A percentile compares a stretch with the other conserved stretches of the same genome.
Conservation (phyloP, 92 coral and sea anemone species). For the Pocillopora meandrina region DNA sequence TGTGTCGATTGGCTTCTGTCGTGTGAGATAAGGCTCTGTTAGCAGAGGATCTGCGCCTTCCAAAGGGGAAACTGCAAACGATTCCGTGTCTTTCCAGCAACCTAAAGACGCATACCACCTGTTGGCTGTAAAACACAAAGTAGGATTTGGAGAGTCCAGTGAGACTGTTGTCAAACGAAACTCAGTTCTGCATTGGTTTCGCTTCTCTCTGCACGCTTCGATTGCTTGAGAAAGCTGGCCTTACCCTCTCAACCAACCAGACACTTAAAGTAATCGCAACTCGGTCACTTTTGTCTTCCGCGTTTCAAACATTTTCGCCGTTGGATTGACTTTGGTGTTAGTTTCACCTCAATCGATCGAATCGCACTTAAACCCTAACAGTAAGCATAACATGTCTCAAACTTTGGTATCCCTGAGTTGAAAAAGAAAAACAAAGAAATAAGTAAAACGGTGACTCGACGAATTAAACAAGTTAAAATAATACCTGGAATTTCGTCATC, state of each 20-base stretch:
- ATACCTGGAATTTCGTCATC: slow-evolving; percentile 75
- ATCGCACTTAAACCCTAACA: no score
- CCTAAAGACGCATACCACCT: slow-evolving; percentile 85
- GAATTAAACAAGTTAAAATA: not conserved
- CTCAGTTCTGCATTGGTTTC: not conserved
- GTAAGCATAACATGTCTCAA: no score
- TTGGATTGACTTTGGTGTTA: no score
- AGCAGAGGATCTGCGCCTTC: slow-evolving; percentile 76
- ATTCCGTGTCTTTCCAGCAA: slow-evolving; percentile 89
- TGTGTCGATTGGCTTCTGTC: slow-evolving; percentile 76
- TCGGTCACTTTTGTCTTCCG: no score
- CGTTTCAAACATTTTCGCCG: no score
- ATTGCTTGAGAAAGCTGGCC: no score
- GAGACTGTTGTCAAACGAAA: not conserved
- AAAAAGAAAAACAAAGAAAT: not conserved
- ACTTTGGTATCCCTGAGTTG: no score
- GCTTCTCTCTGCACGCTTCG: no score
- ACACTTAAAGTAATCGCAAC: no score
- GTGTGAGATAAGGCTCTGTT: slow-evolving; percentile 53
- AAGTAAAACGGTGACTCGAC: not conserved
- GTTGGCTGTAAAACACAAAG: slow-evolving; percentile 41
- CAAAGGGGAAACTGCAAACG: slow-evolving; percentile 64
- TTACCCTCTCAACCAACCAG: no score
- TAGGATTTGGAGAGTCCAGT: not conserved
- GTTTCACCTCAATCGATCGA: no score